Evolutionary conservation across 1,140 invertebrate genomes (phyloP), one percentile per base, ranked within the genome.

Genomic region (Idris sp.): DNA sequence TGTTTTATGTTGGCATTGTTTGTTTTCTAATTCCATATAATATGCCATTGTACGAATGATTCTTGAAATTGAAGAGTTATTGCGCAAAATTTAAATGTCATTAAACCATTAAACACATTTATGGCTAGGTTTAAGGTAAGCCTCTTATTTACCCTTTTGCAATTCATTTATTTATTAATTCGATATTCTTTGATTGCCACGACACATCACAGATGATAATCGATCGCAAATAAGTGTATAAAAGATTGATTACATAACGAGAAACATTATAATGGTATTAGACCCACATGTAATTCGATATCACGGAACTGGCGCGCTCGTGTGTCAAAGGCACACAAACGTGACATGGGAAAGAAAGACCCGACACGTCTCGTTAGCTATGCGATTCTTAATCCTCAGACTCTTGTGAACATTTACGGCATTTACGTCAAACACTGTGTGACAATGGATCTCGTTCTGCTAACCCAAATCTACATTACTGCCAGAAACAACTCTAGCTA

Each of bases 391-490:
- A 64, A 65, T 61, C 72, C 31, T 41, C 44, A 51, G 53, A 44
- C 46, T 40, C 62, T 33, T 30, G 51, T 22, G n/a, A 69, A 35
- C 49, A 49, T 74, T 74, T 62, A 38, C 41, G 43, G 56, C 43
- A 49, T 75, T 69, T 68, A 58, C 56, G 25, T 61, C 58, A 41
- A 54, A 62, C 46, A 14, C 40, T 44, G 22, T 22, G 46, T 56
- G 62, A 72, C 61, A 72, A 72, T 71, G 67, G 44, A 10, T 30
- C 49, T 62, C 43, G 81, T 82, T 74, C 82, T 46, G 62, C 31
- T 84, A 78, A 84, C 83, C 80, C 64, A 83, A 84, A 82, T 84
- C 79, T 64, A 58, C 69, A 41, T 56, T 64, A 65, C 53, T 38
- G 22, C 38, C 53, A n/a, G 31, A 16, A 77, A 65, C 53, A 76